A percentile compares a stretch with the other conserved stretches of the same genome.
Evolutionary conservation across 2,888 invertebrate genomes (phyloP).

Genomic region (Platyscelio sp.): DNA sequence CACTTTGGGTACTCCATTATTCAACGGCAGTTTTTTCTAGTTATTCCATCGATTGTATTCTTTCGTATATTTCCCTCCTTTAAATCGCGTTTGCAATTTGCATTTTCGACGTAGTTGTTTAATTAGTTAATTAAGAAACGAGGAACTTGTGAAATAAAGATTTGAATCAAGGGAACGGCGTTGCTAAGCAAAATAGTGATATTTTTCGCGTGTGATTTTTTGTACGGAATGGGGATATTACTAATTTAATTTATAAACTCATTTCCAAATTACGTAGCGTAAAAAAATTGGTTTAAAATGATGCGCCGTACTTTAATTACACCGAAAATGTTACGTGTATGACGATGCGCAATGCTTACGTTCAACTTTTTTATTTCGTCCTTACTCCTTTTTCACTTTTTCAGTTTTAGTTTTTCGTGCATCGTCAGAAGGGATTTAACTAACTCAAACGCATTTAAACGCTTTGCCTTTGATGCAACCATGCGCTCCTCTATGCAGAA

Average conservation of each 20-base stretch:
- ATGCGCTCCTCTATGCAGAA: constrained; percentile 21
- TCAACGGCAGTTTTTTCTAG: too few relatives aligned
- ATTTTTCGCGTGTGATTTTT: too few relatives aligned
- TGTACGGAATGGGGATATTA: too few relatives aligned
- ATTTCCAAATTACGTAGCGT: not conserved
- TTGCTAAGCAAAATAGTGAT: too few relatives aligned
- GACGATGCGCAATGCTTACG: constrained; percentile 12
- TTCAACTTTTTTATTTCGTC: not conserved
- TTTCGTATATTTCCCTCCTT: too few relatives aligned
- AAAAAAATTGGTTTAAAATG: constrained; percentile 20
- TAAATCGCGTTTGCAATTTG: too few relatives aligned
- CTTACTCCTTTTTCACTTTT: constrained; percentile 8
- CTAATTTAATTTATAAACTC: constrained; percentile 28
- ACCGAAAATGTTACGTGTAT: constrained; percentile 4
- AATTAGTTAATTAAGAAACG: too few relatives aligned
- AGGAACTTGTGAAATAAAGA: too few relatives aligned
- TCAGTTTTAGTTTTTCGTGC: constrained; percentile 28
- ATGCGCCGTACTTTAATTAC: constrained; percentile 23
- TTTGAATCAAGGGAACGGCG: too few relatives aligned
- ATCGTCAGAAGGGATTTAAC: constrained; percentile 42
- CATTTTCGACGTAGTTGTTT: too few relatives aligned
- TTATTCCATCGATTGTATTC: too few relatives aligned
- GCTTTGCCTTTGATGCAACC: constrained; percentile 59
- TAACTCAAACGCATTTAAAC: constrained; percentile 58
- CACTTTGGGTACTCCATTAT: too few relatives aligned